Base-by-base conservation (phyloP, 2,888 invertebrate species). In the Drosophila glabriapex region DNA sequence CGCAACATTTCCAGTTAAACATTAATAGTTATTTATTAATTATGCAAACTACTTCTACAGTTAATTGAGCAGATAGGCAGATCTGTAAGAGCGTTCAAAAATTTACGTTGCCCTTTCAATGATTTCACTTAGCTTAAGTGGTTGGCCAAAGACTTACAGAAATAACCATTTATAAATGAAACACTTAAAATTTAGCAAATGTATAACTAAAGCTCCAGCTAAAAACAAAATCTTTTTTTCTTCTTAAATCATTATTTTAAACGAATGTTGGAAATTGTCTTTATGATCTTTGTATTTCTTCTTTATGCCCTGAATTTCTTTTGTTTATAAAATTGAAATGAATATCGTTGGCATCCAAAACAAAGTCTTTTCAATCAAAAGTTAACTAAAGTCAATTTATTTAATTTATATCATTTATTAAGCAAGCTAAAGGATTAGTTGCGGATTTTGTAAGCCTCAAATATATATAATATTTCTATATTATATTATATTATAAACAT, bases 1-100 rank as follows among this genome's bases (percentile, higher is more conserved):
- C 77, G 90, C 83, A 68, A 81, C 52, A 55, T 63, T 60, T 28
- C 31, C 41, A 58, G 31, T 54, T 46, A 22, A 7, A 55, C 50
- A 41, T 50, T 41, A 53, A 68, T 55, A 55, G 46, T 41, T 62
- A 28, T 68, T 43, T 62, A 37, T 55, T 69, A 78, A 78, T 81
- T 77, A 81, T 77, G 82, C 62, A 55, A 61, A 67, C 39, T 54
- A 58, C 33, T 62, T 5, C 19, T 37, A 52, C 22, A 46, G 35
- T 68, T 65, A 81, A 78, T 77, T 68, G 78, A 29, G 29, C 54
- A 33, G 33, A 56, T 62, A 37, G 46, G 4, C 29, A n/a, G 9
- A 28, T 0, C 16, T 50, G 33, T 5, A 14, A 10, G 5, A 43
- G 29, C 25, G 9, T 39, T 35, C 41, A 12, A 28, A 67, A 28